Percentiles rank a stretch among this genome's conserved stretches.
Conservation (phyloP, 92 coral and sea anemone species). For the Epizoanthus stellaris region DNA sequence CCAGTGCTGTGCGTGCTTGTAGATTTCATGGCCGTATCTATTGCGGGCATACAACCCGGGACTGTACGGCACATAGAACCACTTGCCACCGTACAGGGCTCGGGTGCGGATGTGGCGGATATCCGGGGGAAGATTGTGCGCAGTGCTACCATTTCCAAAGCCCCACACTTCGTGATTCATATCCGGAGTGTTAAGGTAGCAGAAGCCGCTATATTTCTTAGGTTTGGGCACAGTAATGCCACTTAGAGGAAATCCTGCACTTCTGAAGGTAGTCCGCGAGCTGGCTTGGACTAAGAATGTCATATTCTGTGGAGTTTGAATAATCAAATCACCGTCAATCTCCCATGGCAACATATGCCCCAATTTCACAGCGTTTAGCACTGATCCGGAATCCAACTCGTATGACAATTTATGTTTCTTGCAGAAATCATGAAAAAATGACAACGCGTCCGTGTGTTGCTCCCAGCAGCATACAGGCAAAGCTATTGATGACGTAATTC, state of each 20-base stretch:
- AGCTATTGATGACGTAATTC: constrained; percentile 8
- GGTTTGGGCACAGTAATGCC: background rate
- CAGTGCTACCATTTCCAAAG: constrained; percentile 11
- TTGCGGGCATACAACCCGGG: constrained; percentile 58
- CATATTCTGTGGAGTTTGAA: constrained; percentile 20
- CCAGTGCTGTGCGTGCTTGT: constrained; percentile 66
- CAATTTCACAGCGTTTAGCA: constrained; percentile 53
- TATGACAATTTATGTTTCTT: constrained; percentile 45
- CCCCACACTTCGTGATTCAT: background rate
- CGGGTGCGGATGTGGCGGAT: constrained; percentile 18
- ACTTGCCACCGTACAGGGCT: constrained; percentile 14
- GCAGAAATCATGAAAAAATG: constrained; percentile 32
- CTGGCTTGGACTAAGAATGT: constrained; percentile 23
- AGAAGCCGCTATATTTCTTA: background rate
- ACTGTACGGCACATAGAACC: constrained; percentile 44
- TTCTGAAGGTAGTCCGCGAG: constrained; percentile 31
- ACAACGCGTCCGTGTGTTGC: constrained; percentile 34
- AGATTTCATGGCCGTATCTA: constrained; percentile 60
- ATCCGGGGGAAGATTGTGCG: constrained; percentile 51
- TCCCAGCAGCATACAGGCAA: constrained; percentile 70
- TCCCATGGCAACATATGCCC: constrained; percentile 65
- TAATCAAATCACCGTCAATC: constrained; percentile 46
- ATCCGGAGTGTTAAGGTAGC: background rate
- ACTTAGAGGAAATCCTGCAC: constrained; percentile 36
- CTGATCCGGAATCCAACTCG: constrained; percentile 61